These are phyloP conservation scores for Rhabdomys dilectus DNA, from an alignment of 2,113 vertebrate genomes.

Conservation along the genomic window DNA sequence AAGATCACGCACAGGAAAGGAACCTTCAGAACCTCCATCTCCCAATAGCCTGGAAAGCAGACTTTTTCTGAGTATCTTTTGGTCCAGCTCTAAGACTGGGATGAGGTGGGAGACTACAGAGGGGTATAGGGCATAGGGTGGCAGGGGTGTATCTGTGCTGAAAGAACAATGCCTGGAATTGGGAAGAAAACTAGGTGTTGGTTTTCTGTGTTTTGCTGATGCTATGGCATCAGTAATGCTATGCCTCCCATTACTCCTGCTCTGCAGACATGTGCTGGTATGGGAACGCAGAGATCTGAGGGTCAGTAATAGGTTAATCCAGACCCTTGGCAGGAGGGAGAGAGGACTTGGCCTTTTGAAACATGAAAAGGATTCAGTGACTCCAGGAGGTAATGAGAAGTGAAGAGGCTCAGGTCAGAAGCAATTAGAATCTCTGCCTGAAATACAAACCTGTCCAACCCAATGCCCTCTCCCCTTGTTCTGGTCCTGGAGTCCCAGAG, in stretches of 20 bases:
- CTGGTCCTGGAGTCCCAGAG: constrained; percentile 39
- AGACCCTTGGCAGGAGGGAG: neutral
- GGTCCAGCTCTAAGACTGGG: neutral
- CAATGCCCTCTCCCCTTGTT: neutral
- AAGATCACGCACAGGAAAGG: neutral
- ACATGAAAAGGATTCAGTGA: constrained; percentile 67
- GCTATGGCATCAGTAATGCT: no score
- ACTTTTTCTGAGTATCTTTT: neutral
- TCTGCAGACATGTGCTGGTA: neutral
- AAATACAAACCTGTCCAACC: constrained; percentile 73
- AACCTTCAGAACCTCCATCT: neutral
- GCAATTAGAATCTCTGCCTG: constrained; percentile 70
- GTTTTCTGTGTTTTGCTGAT: neutral
- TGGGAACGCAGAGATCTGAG: neutral
- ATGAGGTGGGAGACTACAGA: neutral
- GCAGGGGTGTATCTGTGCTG: neutral
- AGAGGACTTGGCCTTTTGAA: constrained; percentile 45
- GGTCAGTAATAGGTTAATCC: constrained; percentile 58
- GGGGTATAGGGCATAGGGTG: neutral
- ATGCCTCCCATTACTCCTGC: neutral
- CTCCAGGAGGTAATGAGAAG: constrained; percentile 69
- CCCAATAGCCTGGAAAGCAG: neutral
- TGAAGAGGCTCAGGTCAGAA: constrained; percentile 72
- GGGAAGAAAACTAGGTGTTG: neutral
- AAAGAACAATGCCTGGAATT: neutral